Evolutionary conservation across 2,797 vertebrate genomes (phyloP), one percentile per base, ranked within the genome.

Genomic region (Chloroceryle amazona): DNA sequence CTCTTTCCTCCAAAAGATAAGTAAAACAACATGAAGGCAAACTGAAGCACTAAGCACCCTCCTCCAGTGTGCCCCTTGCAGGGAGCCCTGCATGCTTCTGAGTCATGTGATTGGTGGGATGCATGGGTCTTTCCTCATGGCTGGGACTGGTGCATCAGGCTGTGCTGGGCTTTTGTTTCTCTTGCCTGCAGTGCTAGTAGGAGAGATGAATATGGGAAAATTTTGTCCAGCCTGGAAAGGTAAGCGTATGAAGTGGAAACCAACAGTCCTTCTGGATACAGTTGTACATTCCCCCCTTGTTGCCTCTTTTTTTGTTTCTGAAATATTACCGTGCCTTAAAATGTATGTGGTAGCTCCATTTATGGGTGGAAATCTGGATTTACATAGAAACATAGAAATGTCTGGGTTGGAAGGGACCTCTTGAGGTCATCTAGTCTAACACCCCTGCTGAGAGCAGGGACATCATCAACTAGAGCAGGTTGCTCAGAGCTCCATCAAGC

Each of bases 241-340:
- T 7, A 55, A 1, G 11, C 1, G 3, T 31, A 42, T 0, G 0
- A 70, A 55, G 37, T 8, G 35, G 22, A 65, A 73, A 54, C 17
- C 33, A 39, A 9, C 16, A 72, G 22, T 62, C 19, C 35, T 42
- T 41, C 47, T 73, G 67, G 22, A 60, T 10, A 10, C 9, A 17
- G 1, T 1, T 37, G 9, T 68, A 8, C 0, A 0, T 37, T 84
- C 31, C 11, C 1, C 0, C 11, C 76, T 86, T 71, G 49, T 11
- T 87, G 20, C 18, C 21, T 65, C 12, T 41, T 62, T 58, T 61
- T 55, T 61, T 70, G 9, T 60, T 66, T 31, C 13, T 52, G 19
- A 41, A 42, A 0, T 5, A 20, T 49, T 25, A 33, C 25, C 19
- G 6, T 57, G n/a, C 17, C 46, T 90, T 81, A 83, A 86, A 83